phyloP scores from a whole-genome alignment of 2,113 vertebrate species.

The Petrocephalus zakoni region DNA sequence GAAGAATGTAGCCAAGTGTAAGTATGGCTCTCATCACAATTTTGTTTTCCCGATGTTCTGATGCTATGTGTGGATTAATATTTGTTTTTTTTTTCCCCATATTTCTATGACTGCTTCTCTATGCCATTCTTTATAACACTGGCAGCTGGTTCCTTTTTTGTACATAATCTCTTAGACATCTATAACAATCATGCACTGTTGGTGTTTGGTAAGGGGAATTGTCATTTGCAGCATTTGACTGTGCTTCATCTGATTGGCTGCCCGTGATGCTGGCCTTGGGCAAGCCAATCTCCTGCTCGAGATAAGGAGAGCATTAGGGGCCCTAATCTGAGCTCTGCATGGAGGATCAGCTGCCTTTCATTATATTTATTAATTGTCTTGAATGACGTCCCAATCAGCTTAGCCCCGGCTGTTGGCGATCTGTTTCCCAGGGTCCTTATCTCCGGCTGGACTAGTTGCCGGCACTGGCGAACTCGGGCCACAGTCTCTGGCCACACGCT shows the following conservation, averaged over 20 bases:
- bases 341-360: neutral
- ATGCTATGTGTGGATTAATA: neutral
- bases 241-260: neutral
- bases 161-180: neutral
- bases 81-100: neutral
- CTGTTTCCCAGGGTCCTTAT: conserved; percentile 4
- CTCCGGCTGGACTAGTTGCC: neutral
- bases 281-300: neutral
- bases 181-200: neutral
- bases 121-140: neutral
- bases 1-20: neutral
- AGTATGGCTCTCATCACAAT: neutral
- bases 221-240: neutral
- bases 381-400: conserved; percentile 17
- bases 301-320: conserved; percentile 14
- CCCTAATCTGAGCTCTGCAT: neutral
- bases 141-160: neutral
- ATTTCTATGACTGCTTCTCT: neutral
- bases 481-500: neutral
- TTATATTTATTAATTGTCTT: conserved; percentile 20
- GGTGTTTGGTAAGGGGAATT: neutral
- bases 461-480: neutral
- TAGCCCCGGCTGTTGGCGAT: neutral
- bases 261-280: neutral
- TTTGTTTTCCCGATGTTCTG: neutral